These are phyloP conservation scores for Pygocentrus nattereri DNA, from an alignment of 2,797 vertebrate genomes.

Conservation along the genomic window DNA sequence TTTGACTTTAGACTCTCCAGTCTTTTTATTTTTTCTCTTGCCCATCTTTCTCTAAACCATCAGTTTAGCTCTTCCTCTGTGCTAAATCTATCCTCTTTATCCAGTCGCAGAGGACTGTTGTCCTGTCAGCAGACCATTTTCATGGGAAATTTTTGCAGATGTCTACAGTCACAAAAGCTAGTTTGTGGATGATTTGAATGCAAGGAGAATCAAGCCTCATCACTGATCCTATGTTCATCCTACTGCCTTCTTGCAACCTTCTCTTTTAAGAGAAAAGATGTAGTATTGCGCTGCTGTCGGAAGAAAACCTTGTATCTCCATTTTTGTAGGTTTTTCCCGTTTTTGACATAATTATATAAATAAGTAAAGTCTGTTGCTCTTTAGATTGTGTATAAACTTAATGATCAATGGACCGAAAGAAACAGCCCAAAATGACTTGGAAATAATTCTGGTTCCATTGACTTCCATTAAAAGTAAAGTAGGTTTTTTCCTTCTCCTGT, in stretches of 20 bases:
- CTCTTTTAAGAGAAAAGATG: neutral
- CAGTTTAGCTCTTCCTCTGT: constrained; percentile 28
- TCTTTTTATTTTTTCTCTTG: constrained; percentile 40
- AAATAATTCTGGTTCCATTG: no score
- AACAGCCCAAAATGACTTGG: no score
- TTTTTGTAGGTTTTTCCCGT: no score
- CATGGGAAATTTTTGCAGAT: constrained; percentile 43
- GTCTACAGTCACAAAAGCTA: constrained; percentile 20
- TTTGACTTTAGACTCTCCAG: constrained; percentile 42
- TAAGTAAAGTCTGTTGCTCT: no score
- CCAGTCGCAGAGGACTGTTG: constrained; percentile 44
- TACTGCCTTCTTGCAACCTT: neutral
- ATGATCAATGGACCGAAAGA: no score
- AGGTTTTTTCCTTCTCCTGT: no score
- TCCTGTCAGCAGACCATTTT: constrained; percentile 42
- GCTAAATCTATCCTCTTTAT: constrained; percentile 49
- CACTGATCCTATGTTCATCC: neutral
- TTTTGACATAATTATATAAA: no score
- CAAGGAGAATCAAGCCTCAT: constrained; percentile 14
- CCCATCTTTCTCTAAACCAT: constrained; percentile 6
- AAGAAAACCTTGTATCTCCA: no score
- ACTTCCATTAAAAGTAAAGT: no score
- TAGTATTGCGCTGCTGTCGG: no score
- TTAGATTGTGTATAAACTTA: no score
- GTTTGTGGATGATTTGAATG: constrained; percentile 13